A percentile compares a stretch with the other conserved stretches of the same genome.
These are phyloP conservation scores for Motacilla alba DNA, from an alignment of 2,113 vertebrate genomes.

Conservation along the genomic window DNA sequence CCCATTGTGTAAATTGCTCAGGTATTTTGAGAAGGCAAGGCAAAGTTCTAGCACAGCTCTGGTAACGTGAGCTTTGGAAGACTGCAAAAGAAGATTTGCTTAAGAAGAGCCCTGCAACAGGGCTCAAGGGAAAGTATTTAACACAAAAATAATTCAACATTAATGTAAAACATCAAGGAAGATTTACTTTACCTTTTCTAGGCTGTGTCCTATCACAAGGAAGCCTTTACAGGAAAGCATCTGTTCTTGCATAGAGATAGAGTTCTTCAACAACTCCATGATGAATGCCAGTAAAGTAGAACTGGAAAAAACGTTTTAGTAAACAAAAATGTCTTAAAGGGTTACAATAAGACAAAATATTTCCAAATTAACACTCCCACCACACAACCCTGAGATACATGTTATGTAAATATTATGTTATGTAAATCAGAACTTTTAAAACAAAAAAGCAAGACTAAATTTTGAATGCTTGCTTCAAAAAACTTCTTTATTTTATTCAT, in stretches of 20 bases:
- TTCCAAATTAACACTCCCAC: background rate
- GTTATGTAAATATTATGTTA: background rate
- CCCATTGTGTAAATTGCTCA: constrained; percentile 92
- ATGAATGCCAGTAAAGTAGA: constrained; percentile 94
- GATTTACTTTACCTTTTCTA: constrained; percentile 89
- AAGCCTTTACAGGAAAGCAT: constrained; percentile 97
- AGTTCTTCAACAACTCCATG: constrained; percentile 97
- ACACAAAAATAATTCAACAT: background rate
- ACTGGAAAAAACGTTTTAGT: constrained; percentile 68
- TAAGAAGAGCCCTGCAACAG: background rate
- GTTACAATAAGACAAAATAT: background rate
- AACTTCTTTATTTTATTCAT: background rate
- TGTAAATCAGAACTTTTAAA: background rate
- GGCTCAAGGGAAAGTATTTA: background rate
- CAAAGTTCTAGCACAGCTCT: constrained; percentile 90
- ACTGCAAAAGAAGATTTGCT: constrained; percentile 72
- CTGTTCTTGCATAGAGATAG: constrained; percentile 98
- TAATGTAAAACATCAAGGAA: background rate
- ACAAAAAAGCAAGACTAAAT: background rate
- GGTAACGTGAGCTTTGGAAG: constrained; percentile 93
- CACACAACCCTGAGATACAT: background rate
- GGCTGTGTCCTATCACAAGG: constrained; percentile 92
- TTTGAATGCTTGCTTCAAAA: background rate
- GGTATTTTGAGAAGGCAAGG: constrained; percentile 93
- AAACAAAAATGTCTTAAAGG: background rate